These are phyloP conservation scores for Sebastes vulpes DNA, from an alignment of 2,797 vertebrate species.

Conservation along the genomic window DNA sequence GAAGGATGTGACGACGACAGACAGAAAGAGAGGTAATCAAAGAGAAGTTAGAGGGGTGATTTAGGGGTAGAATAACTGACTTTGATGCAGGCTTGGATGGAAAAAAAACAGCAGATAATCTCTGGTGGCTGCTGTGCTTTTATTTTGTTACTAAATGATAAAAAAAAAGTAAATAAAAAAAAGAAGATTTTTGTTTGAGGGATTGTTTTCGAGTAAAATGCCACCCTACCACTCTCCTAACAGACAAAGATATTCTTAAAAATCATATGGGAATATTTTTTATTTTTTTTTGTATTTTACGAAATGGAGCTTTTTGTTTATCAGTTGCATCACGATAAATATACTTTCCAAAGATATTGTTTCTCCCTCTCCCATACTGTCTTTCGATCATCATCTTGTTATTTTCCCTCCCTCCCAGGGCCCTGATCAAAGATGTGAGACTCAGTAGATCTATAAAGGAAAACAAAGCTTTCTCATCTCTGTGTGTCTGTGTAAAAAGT, in stretches of 20 bases:
- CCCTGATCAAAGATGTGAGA: constrained; percentile 42
- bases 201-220: constrained; percentile 32
- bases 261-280: constrained; percentile 47
- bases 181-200: neutral
- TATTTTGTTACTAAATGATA: constrained; percentile 26
- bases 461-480: constrained; percentile 46
- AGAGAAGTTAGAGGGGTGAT: constrained; percentile 46
- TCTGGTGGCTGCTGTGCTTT: constrained; percentile 15
- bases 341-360: constrained; percentile 13
- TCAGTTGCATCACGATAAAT: constrained; percentile 29
- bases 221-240: neutral
- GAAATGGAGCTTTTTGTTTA: constrained; percentile 22
- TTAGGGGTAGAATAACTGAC: constrained; percentile 54
- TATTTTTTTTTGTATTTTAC: constrained; percentile 14
- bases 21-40: constrained; percentile 19
- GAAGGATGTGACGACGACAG: neutral
- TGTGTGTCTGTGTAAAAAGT: constrained; percentile 36
- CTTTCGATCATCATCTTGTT: constrained; percentile 27
- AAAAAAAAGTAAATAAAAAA: neutral
- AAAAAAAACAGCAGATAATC: constrained; percentile 36
- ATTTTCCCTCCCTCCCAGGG: constrained; percentile 32
- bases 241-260: neutral
- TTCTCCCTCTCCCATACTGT: constrained; percentile 1
- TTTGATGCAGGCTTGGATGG: constrained; percentile 33
- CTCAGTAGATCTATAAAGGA: constrained; percentile 22